These are phyloP conservation scores for Apus apus DNA, from an alignment of 2,113 vertebrate species.

Conservation along the genomic window DNA sequence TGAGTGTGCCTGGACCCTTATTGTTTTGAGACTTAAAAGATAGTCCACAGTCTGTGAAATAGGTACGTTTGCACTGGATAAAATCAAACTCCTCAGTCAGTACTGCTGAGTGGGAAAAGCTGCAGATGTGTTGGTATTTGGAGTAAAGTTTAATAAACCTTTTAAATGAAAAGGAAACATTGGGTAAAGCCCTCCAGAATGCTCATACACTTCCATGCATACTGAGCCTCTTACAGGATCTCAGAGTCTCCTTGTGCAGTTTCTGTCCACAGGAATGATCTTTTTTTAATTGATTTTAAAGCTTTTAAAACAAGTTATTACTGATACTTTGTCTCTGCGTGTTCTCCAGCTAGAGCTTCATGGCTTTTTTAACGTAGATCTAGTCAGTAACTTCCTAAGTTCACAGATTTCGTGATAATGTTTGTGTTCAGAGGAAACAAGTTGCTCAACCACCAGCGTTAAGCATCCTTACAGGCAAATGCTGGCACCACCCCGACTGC, in stretches of 20 bases:
- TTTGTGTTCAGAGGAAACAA: background rate
- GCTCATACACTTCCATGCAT: rapidly evolving
- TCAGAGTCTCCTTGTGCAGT: background rate
- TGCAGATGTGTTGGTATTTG: background rate
- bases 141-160: background rate
- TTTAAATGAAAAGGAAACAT: background rate
- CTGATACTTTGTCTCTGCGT: background rate
- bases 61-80: background rate
- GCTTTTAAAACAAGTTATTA: background rate
- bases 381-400: background rate
- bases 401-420: background rate
- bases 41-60: background rate
- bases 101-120: background rate
- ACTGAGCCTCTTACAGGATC: background rate
- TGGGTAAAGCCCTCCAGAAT: background rate
- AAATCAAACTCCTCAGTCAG: background rate
- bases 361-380: background rate
- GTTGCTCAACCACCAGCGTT: background rate
- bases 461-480: background rate
- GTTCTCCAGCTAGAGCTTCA: background rate
- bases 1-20: conserved; percentile 11
- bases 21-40: background rate
- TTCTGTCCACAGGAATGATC: background rate
- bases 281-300: background rate
- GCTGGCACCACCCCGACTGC: background rate